phyloP scores from a whole-genome alignment of 2,113 vertebrate species.

The Hyaena hyaena region DNA sequence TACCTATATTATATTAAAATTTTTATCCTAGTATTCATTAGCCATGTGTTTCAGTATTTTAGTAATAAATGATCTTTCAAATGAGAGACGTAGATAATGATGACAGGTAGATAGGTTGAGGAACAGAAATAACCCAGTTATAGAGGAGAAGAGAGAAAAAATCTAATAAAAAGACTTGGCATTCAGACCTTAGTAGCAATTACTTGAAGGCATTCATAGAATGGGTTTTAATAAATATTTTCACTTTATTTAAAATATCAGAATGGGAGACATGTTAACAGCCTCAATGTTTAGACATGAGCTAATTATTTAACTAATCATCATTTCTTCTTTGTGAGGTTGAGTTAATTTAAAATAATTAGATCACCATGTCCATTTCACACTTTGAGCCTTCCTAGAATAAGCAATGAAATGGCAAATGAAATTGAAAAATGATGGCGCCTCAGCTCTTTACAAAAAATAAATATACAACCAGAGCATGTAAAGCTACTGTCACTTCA shows the following conservation, averaged over 20 bases:
- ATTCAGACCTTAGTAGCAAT: not conserved
- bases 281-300: not conserved
- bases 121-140: not conserved
- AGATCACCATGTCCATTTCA: conserved; percentile 26
- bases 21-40: not conserved
- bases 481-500: conserved; percentile 65
- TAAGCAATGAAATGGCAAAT: conserved; percentile 22
- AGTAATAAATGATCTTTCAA: not conserved
- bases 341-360: conserved; percentile 60
- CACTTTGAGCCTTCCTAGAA: not conserved
- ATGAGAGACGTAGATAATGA: not conserved
- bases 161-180: not conserved
- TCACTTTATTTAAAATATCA: not conserved
- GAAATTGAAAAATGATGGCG: conserved; percentile 32
- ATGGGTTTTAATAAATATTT: not conserved
- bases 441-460: conserved; percentile 39
- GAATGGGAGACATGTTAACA: not conserved
- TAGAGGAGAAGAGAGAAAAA: not conserved
- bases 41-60: not conserved
- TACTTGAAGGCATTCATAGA: not conserved
- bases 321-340: not conserved
- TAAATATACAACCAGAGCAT: conserved; percentile 56
- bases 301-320: conserved; percentile 40
- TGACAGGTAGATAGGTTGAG: not conserved
- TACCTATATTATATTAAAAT: not conserved